Base-by-base conservation (phyloP, 2,888 invertebrate genomes). In the Leistus spinibarbis region DNA sequence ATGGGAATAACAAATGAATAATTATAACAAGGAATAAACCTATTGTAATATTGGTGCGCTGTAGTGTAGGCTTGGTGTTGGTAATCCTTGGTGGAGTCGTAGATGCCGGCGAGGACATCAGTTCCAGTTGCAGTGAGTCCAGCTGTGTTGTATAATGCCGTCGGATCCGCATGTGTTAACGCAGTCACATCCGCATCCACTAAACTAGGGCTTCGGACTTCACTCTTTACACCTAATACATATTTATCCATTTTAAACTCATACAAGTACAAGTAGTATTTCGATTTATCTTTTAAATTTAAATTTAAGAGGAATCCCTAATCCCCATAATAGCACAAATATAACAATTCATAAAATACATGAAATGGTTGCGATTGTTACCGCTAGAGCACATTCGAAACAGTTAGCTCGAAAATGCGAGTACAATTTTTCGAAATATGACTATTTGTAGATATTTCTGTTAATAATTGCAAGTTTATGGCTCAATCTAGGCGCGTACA, bases 21-120 rank as follows among this genome's bases (percentile, higher is more conserved):
- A 40, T 40, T 40, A 0, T 17, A 54, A 27, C 68, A 27, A 60
- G 10, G 1, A 57, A 64, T 69, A 79, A 81, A 91, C 91, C 90
- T 93, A 87, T 92, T 93, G 82, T 93, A 93, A 86, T 93, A 93
- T 84, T 91, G 91, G 86, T 92, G 92, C 80, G 89, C 88, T 73
- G 87, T 86, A 76, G 91, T 90, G 20, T 88, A 84, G 76, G 89
- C 88, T 80, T 91, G 85, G 85, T 85, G 86, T 85, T 85, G 84
- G 86, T 89, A 87, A 87, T 86, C 83, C 80, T 87, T 85, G 76
- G 63, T 67, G 2, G 73, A 60, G 77, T 85, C 85, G 77, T 85
- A 85, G 27, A 83, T 79, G 72, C 82, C 81, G 17, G 82, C 82
- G 63, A 84, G 76, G 77, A 76, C 83, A 82, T 81, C 19, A 82